Base-by-base conservation (phyloP, 2,888 invertebrate genomes). In the Spodoptera littoralis region DNA sequence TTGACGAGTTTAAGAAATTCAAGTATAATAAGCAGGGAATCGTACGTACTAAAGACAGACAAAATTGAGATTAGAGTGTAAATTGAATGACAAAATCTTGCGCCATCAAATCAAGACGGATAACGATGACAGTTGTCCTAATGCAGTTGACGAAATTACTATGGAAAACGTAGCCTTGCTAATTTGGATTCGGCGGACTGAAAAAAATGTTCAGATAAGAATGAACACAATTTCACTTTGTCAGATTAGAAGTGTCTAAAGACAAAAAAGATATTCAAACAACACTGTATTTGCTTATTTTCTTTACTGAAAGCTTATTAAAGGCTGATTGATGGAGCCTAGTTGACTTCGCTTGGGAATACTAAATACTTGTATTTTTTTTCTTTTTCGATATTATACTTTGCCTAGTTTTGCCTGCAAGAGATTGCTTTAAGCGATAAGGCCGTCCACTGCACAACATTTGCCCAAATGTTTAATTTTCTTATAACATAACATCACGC, bases 31-130 rank as follows among this genome's bases (percentile, higher is more conserved):
- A 69, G 69, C 72, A 74, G 70, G 59, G 69, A 76, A 76, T 77
- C 73, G 76, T 70, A 80, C 67, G 64, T 36, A 6, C 36, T 9
- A 75, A 77, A 70, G 46, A 45, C 55, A 51, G 59, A 62, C 58
- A 60, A 79, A 75, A 64, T 70, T 68, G 63, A 76, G 79, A 76
- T 76, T 73, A 73, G 72, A 80, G 73, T 71, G 76, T 70, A 83
- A 83, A 81, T 84, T 84, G 80, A 81, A 84, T 74, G 80, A 79
- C 79, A 83, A 79, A 79, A 80, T 74, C 80, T 76, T 70, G 75
- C 71, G 77, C 63, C 70, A 69, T 79, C 75, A 81, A 79, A 83
- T 80, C 75, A 82, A 78, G 77, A 74, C 53, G 67, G 77, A 80
- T 75, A 76, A 79, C 71, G 62, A 63, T 71, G 75, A 69, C 73